Conservation (phyloP, 2,113 vertebrate genomes). For the Polyodon spathula region DNA sequence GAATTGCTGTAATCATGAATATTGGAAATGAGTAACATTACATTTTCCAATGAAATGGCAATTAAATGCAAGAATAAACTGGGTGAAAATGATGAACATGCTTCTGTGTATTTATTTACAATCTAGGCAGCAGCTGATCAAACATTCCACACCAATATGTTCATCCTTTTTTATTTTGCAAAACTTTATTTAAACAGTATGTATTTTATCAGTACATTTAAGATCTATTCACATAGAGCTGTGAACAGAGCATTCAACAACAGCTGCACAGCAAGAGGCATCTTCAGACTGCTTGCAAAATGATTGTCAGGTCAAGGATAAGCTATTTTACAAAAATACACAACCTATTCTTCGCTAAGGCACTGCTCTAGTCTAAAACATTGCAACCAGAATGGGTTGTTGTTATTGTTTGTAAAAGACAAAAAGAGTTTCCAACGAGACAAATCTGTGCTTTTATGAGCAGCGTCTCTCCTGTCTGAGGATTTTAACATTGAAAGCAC, state of each 20-base stretch:
- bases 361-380: slow-evolving; percentile 64
- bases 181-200: slow-evolving; percentile 78
- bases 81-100: too few relatives aligned
- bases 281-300: slow-evolving; percentile 44
- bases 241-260: slow-evolving; percentile 49
- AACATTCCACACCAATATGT: too few relatives aligned
- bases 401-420: slow-evolving; percentile 25
- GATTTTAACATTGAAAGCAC: neutral
- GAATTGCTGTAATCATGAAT: too few relatives aligned
- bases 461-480: neutral
- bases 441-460: neutral
- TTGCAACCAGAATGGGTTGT: slow-evolving; percentile 30
- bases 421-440: slow-evolving; percentile 2
- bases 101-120: too few relatives aligned
- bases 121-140: too few relatives aligned
- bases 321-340: slow-evolving; percentile 64
- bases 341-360: slow-evolving; percentile 61
- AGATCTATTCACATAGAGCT: slow-evolving; percentile 67
- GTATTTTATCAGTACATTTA: slow-evolving; percentile 44
- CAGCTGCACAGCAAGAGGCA: slow-evolving; percentile 41
- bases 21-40: too few relatives aligned
- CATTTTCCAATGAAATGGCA: too few relatives aligned
- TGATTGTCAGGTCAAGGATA: slow-evolving; percentile 77
- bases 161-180: slow-evolving; percentile 58
- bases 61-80: too few relatives aligned